A percentile compares a stretch with the other conserved stretches of the same genome.
Evolutionary conservation across 2,888 invertebrate species (phyloP).

Genomic region (Diabrotica balteata): DNA sequence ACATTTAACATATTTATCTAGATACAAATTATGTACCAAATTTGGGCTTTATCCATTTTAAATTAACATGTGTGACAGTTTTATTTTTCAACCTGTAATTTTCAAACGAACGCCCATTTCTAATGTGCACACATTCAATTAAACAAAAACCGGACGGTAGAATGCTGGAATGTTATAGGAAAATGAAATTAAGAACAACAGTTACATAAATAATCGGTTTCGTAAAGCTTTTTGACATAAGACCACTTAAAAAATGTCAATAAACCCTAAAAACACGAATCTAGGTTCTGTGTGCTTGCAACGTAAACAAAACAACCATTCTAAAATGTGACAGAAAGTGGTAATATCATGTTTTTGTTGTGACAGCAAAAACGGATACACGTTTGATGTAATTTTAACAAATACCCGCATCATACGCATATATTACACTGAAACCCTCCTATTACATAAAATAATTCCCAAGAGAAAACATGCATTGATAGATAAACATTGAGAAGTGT

Average conservation of each 20-base stretch:
- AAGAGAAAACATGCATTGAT: constrained; percentile 4
- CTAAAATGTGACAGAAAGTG: constrained; percentile 37
- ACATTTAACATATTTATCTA: too few species aligned
- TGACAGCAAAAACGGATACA: constrained; percentile 38
- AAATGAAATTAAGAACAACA: too few species aligned
- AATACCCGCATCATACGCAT: constrained; percentile 3
- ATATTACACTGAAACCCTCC: constrained; percentile 5
- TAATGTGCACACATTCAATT: constrained; percentile 9
- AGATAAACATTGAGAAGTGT: constrained; percentile 29
- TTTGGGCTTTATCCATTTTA: not conserved
- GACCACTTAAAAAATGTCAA: constrained; percentile 11
- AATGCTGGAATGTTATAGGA: too few species aligned
- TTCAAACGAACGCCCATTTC: constrained; percentile 4
- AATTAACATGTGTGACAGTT: constrained; percentile 1
- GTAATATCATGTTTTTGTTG: constrained; percentile 39
- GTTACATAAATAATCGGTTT: too few species aligned
- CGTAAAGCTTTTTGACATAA: not conserved
- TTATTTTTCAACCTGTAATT: constrained; percentile 4
- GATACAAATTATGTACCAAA: too few species aligned
- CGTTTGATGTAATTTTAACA: constrained; percentile 13
- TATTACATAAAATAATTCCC: constrained; percentile 19
- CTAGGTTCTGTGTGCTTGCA: constrained; percentile 16
- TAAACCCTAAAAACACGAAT: constrained; percentile 14
- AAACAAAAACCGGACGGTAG: not conserved
- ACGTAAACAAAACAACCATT: constrained; percentile 36